These are phyloP conservation scores for Tamias sibiricus DNA, from an alignment of 2,113 vertebrate species.

Conservation along the genomic window DNA sequence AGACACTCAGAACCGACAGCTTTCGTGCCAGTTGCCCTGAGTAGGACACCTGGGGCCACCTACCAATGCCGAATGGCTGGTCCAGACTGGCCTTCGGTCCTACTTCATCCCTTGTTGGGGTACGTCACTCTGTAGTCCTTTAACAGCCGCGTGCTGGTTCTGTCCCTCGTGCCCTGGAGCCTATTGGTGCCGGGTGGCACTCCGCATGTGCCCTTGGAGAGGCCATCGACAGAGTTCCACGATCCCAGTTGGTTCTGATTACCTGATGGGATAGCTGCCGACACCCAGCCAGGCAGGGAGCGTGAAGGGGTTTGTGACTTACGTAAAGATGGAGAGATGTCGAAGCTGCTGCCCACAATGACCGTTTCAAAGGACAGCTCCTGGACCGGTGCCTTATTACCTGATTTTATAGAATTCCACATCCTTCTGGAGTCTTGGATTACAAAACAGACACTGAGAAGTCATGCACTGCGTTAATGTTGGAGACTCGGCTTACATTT, in stretches of 20 bases:
- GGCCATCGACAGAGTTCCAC: rapidly evolving
- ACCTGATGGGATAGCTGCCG: too few relatives aligned
- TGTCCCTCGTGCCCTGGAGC: background rate
- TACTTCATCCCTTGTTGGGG: rapidly evolving
- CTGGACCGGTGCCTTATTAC: rapidly evolving
- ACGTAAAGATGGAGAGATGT: rapidly evolving
- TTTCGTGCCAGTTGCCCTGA: rapidly evolving
- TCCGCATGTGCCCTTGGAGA: rapidly evolving
- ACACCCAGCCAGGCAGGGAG: background rate
- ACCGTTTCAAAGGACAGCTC: background rate
- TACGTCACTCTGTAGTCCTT: background rate
- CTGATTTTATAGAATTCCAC: conserved; percentile 15
- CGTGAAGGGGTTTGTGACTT: background rate
- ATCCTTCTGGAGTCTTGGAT: conserved; percentile 17
- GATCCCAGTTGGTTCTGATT: rapidly evolving
- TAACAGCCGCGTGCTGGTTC: background rate
- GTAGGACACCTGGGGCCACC: background rate
- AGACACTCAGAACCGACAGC: background rate
- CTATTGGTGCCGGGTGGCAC: too few relatives aligned
- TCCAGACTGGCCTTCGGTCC: background rate
- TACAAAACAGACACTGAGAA: background rate
- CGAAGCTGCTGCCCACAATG: background rate
- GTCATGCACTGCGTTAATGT: background rate
- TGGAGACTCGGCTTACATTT: conserved; percentile 62
- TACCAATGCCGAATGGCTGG: rapidly evolving